Percentiles rank a stretch among this genome's conserved stretches.
Conservation (phyloP, 2,888 invertebrate genomes). For the Macaria notata region DNA sequence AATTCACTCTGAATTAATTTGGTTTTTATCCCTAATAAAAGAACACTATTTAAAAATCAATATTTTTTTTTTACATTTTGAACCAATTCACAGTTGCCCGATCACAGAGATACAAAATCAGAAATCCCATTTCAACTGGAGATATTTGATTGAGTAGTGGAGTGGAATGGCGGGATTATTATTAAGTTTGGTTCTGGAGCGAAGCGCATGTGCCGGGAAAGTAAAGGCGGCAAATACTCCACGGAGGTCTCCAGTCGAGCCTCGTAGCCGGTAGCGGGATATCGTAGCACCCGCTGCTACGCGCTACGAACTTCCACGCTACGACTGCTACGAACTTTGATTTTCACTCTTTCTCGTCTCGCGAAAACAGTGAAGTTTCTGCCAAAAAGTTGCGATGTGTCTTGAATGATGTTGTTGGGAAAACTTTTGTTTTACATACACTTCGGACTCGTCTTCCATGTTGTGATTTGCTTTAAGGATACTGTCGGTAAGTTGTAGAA, state of each 20-base stretch:
- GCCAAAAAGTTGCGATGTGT: constrained; percentile 63
- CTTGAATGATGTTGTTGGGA: constrained; percentile 76
- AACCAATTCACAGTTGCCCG: constrained; percentile 16
- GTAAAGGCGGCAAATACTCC: constrained; percentile 45
- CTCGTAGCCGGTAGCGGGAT: constrained; percentile 45
- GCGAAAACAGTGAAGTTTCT: constrained; percentile 57
- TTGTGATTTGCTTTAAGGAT: constrained; percentile 80
- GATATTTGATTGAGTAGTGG: constrained; percentile 44
- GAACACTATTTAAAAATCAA: too few species aligned
- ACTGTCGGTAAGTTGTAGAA: constrained; percentile 63
- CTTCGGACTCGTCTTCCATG: constrained; percentile 80
- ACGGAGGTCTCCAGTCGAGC: constrained; percentile 55
- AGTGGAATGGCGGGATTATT: constrained; percentile 45
- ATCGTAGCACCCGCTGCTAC: constrained; percentile 51
- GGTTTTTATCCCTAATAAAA: too few species aligned
- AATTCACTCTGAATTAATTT: too few species aligned
- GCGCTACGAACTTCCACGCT: constrained; percentile 59
- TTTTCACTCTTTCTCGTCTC: constrained; percentile 17
- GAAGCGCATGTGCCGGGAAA: constrained; percentile 67
- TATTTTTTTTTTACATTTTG: background rate
- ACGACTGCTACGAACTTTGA: constrained; percentile 50
- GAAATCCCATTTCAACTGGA: constrained; percentile 35
- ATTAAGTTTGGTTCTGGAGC: constrained; percentile 47
- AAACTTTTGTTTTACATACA: constrained; percentile 78
- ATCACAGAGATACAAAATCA: constrained; percentile 27